A percentile compares a stretch with the other conserved stretches of the same genome.
phyloP scores from a whole-genome alignment of 2,797 vertebrate genomes.

The Centroberyx gerrardi region DNA sequence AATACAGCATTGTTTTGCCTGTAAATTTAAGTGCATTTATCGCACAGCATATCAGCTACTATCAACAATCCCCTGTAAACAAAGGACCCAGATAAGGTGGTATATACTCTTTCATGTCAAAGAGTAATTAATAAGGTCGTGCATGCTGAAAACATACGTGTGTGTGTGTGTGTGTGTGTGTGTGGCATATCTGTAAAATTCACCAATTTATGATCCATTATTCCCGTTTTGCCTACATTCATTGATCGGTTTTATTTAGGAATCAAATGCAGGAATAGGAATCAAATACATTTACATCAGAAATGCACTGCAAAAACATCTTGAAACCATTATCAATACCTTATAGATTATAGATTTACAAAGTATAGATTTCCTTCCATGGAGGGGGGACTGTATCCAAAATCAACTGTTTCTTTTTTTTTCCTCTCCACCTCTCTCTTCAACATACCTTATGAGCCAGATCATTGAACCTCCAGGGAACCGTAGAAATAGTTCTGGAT shows the following conservation, averaged over 20 bases:
- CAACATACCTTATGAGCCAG: constrained; percentile 34
- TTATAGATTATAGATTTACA: too few relatives aligned
- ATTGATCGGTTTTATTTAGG: too few relatives aligned
- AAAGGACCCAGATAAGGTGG: constrained; percentile 31
- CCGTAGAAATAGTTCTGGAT: constrained; percentile 65
- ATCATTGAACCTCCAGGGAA: constrained; percentile 58
- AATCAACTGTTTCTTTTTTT: constrained; percentile 19
- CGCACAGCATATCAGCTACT: constrained; percentile 34
- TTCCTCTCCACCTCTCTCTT: neutral
- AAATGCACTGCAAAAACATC: constrained; percentile 39
- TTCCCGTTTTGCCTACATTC: neutral
- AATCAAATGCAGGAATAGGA: neutral
- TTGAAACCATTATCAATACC: constrained; percentile 2
- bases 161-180: too few relatives aligned
- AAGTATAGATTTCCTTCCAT: too few relatives aligned
- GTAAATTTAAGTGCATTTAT: constrained; percentile 57
- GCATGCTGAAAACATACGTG: neutral
- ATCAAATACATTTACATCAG: neutral
- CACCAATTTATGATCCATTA: neutral
- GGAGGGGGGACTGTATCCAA: constrained; percentile 20
- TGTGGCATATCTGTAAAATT: neutral
- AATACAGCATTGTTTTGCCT: constrained; percentile 37
- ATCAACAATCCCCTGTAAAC: constrained; percentile 43
- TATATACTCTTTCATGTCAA: neutral
- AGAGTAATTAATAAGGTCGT: neutral